Evolutionary conservation across 2,888 invertebrate genomes (phyloP).

Genomic region (Lobophora halterata): DNA sequence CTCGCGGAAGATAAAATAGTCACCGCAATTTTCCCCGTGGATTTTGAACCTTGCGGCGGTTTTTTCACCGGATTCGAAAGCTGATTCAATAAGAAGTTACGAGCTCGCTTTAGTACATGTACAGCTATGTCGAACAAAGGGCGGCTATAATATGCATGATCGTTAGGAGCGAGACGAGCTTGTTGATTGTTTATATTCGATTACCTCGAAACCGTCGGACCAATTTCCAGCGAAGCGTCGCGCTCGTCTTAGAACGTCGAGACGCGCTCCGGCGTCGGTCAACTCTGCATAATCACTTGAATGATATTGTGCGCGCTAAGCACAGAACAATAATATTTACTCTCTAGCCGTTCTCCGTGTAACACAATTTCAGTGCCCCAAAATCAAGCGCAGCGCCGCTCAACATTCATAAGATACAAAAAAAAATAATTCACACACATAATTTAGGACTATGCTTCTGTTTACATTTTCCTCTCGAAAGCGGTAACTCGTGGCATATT

Average conservation of each 20-base stretch:
- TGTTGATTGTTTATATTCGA: slow-evolving; percentile 58
- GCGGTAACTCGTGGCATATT: slow-evolving; percentile 20
- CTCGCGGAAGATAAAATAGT: slow-evolving; percentile 63
- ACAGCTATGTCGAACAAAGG: slow-evolving; percentile 45
- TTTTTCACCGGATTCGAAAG: slow-evolving; percentile 56
- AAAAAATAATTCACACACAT: slow-evolving; percentile 14
- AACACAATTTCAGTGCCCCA: slow-evolving; percentile 16
- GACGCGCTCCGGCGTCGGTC: slow-evolving; percentile 29
- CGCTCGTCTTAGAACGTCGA: slow-evolving; percentile 42
- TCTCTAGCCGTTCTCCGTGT: slow-evolving; percentile 16
- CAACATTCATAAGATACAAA: slow-evolving; percentile 10
- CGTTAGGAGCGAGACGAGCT: slow-evolving; percentile 37
- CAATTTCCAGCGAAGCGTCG: slow-evolving; percentile 40
- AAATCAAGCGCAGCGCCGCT: slow-evolving; percentile 8
- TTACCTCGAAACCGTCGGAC: slow-evolving; percentile 48
- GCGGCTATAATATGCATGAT: slow-evolving; percentile 34
- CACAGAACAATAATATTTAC: slow-evolving; percentile 35
- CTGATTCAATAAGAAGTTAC: slow-evolving; percentile 67
- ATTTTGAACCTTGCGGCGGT: slow-evolving; percentile 59
- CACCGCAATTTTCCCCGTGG: slow-evolving; percentile 61
- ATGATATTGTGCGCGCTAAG: slow-evolving; percentile 35
- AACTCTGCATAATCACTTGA: slow-evolving; percentile 49
- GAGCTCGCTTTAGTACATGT: slow-evolving; percentile 43
- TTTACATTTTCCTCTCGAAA: slow-evolving; percentile 27
- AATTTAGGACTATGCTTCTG: slow-evolving; percentile 17